Base-by-base conservation (phyloP, 2,797 vertebrate genomes). In the Hydrolagus colliei region DNA sequence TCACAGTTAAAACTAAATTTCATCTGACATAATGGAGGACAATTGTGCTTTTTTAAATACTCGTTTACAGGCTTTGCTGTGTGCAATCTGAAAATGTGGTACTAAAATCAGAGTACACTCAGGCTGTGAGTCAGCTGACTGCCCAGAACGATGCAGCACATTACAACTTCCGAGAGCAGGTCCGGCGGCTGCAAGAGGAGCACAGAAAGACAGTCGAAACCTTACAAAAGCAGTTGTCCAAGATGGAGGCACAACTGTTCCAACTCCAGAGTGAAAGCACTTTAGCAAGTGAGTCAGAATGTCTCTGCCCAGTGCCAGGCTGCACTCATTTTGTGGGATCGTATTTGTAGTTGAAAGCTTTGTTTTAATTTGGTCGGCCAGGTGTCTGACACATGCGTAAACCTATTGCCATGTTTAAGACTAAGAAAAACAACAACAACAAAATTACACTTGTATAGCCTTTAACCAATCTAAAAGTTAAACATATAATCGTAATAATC, bases 141-240 rank as follows among this genome's bases (percentile, higher is more conserved):
- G 93, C 95, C 76, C 96, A 97, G 90, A 94, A 94, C 0, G 97
- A 99, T 88, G 87, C 91, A 52, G 95, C 97, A 87, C 92, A 93
- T 0, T 93, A 91, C 90, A 93, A 90, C 72, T 98, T 96, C 91
- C 94, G 95, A 72, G 97, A 99, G 87, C 97, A 98, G 90, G 89
- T 96, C 79, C 94, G 95, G 87, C 96, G 95, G 86, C 88, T 97
- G 86, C 97, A 98, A 88, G 97, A 98, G 1, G 96, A 98, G 82
- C 97, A 98, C 89, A 92, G 95, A 86, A 93, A 94, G 88, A 98
- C 97, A 0, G 91, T 98, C 86, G 97, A 98, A 89, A 97, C 94
- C 0, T 92, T 98, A 88, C 97, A 98, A 89, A 92, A 95, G 85
- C 97, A 98, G 73, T 92, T 98, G 79, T 93, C 92, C 76, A 94